Evolutionary conservation across 2,113 vertebrate species (phyloP).

Genomic region (Zapornia atra): DNA sequence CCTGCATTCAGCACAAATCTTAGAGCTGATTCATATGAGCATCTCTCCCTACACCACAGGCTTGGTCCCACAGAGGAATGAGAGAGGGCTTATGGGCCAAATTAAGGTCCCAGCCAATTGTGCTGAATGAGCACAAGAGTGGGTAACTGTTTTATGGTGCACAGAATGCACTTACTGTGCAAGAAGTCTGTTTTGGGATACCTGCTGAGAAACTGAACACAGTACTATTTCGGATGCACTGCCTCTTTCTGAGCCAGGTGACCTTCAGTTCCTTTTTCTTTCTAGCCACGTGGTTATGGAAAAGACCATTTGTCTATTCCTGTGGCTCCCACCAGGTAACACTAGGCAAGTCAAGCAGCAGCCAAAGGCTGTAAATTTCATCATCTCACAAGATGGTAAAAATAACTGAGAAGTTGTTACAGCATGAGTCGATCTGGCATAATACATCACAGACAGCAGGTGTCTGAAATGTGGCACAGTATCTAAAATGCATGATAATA

Average conservation of each 20-base stretch:
- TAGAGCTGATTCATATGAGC: not conserved
- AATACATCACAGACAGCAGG: constrained; percentile 3
- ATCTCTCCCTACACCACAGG: not conserved
- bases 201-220: not conserved
- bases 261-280: not conserved
- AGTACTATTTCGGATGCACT: not conserved
- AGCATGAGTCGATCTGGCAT: not conserved
- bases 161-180: not conserved
- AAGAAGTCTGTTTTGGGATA: not conserved
- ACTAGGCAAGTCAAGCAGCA: not conserved
- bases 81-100: not conserved
- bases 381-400: not conserved
- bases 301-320: not conserved
- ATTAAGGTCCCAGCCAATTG: not conserved
- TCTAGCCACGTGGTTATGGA: not conserved
- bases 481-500: constrained; percentile 28
- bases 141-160: not conserved
- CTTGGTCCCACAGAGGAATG: not conserved
- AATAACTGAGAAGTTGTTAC: constrained; percentile 32
- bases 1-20: not conserved
- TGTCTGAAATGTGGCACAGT: constrained; percentile 11
- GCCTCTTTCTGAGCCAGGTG: not conserved
- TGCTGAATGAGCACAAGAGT: not conserved
- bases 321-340: not conserved
- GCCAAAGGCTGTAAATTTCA: not conserved